These are phyloP conservation scores for Unio pictorum DNA, from an alignment of 2,888 invertebrate species.

Conservation along the genomic window DNA sequence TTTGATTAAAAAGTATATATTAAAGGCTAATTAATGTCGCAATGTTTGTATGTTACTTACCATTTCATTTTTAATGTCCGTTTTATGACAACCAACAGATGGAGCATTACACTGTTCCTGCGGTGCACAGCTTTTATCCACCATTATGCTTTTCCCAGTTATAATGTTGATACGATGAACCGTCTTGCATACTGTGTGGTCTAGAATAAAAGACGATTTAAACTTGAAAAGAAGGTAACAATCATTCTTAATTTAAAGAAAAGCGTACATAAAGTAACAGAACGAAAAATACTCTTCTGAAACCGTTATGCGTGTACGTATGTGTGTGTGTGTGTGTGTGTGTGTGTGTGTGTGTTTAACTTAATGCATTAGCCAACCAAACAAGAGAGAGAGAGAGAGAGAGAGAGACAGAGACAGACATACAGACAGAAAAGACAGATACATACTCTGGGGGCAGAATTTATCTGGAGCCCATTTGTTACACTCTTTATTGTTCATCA, in stretches of 20 bases:
- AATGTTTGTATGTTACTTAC: constrained; percentile 9
- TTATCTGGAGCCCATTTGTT: constrained; percentile 53
- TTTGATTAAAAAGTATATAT: too few species aligned
- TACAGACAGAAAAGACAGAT: background rate
- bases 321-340: too few species aligned
- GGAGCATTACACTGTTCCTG: constrained; percentile 77
- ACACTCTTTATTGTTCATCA: constrained; percentile 41
- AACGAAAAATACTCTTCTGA: too few species aligned
- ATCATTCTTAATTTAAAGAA: background rate
- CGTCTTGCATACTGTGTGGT: constrained; percentile 18
- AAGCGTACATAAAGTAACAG: background rate
- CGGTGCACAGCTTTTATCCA: constrained; percentile 79
- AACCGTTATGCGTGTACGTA: too few species aligned
- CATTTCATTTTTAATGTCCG: constrained; percentile 7
- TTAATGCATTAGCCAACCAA: too few species aligned
- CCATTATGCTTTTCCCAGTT: constrained; percentile 77
- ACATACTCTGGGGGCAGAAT: constrained; percentile 36
- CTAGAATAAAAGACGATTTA: too few species aligned
- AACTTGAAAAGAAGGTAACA: background rate
- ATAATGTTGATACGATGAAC: constrained; percentile 32
- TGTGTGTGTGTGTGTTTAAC: too few species aligned
- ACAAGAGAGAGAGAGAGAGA: background rate
- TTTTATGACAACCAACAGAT: constrained; percentile 75
- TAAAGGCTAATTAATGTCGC: too few species aligned
- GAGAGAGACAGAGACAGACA: background rate